A percentile compares a stretch with the other conserved stretches of the same genome.
phyloP scores from a whole-genome alignment of 2,113 vertebrate genomes.

The Crotophaga sulcirostris region DNA sequence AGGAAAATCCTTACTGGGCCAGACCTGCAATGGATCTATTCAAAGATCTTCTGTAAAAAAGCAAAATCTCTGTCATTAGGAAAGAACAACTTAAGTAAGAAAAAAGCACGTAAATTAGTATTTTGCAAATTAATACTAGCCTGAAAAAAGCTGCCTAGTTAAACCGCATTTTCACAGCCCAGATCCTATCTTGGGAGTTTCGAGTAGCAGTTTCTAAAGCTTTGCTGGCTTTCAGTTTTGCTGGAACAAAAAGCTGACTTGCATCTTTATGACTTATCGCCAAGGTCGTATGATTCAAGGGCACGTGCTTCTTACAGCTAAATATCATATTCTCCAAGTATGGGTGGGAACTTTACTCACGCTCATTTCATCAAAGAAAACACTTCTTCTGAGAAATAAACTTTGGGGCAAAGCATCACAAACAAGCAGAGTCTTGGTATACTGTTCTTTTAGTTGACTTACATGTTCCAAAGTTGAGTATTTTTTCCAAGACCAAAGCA shows the following conservation, averaged over 20 bases:
- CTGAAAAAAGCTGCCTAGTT: background rate
- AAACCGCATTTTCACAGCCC: background rate
- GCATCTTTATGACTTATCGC: background rate
- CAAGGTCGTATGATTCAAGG: background rate
- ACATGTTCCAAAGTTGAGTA: constrained; percentile 21
- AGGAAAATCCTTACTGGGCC: background rate
- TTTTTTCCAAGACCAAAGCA: constrained; percentile 60
- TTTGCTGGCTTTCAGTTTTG: background rate
- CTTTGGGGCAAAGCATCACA: constrained; percentile 48
- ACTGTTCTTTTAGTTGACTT: constrained; percentile 60
- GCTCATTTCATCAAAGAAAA: background rate
- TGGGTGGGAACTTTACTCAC: background rate
- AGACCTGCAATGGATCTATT: background rate
- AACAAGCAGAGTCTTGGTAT: constrained; percentile 38
- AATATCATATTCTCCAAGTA: background rate
- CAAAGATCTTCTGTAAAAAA: background rate
- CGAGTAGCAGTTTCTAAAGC: background rate
- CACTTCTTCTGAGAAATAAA: background rate
- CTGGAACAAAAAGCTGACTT: background rate
- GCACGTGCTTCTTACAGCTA: background rate
- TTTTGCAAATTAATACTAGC: background rate
- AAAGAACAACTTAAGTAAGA: background rate
- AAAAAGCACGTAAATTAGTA: background rate
- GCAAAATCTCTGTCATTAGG: background rate
- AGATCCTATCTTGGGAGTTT: background rate